Conservation (phyloP, 2,797 vertebrate species). For the Centroberyx gerrardi region DNA sequence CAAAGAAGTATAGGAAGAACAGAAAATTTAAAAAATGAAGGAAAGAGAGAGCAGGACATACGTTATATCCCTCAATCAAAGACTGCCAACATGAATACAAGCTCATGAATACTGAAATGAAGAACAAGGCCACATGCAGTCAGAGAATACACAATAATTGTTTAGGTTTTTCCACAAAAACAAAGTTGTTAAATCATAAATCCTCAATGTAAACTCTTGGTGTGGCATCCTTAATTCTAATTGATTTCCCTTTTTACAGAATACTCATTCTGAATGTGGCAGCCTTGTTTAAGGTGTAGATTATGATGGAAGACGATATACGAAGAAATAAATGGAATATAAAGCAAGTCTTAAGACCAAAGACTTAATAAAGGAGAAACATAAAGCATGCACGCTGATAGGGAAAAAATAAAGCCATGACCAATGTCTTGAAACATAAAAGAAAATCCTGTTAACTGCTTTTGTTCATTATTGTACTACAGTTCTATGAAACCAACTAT, state of each 20-base stretch:
- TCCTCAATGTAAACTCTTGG: conserved; percentile 63
- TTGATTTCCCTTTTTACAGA: conserved; percentile 67
- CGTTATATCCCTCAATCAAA: conserved; percentile 86
- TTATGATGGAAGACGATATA: conserved; percentile 91
- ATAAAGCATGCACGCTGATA: conserved; percentile 77
- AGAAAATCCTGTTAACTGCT: conserved; percentile 76
- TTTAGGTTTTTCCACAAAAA: conserved; percentile 39
- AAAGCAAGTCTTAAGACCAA: conserved; percentile 83
- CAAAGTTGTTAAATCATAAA: conserved; percentile 47
- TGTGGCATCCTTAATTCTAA: conserved; percentile 67
- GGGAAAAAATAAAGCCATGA: conserved; percentile 79
- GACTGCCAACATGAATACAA: conserved; percentile 89
- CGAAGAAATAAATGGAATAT: conserved; percentile 86
- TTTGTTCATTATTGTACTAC: conserved; percentile 85
- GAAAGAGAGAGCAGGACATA: conserved; percentile 87
- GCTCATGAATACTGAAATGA: conserved; percentile 94
- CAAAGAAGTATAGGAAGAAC: conserved; percentile 81
- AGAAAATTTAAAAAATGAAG: conserved; percentile 56
- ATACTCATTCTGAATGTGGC: conserved; percentile 75
- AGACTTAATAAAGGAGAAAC: conserved; percentile 64
- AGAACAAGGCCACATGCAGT: conserved; percentile 94
- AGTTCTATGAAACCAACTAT: conserved; percentile 77
- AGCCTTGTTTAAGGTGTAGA: conserved; percentile 79
- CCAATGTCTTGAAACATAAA: conserved; percentile 82
- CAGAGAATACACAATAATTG: conserved; percentile 72